phyloP scores from a whole-genome alignment of 2,113 vertebrate genomes.

The Marmota flaviventris region DNA sequence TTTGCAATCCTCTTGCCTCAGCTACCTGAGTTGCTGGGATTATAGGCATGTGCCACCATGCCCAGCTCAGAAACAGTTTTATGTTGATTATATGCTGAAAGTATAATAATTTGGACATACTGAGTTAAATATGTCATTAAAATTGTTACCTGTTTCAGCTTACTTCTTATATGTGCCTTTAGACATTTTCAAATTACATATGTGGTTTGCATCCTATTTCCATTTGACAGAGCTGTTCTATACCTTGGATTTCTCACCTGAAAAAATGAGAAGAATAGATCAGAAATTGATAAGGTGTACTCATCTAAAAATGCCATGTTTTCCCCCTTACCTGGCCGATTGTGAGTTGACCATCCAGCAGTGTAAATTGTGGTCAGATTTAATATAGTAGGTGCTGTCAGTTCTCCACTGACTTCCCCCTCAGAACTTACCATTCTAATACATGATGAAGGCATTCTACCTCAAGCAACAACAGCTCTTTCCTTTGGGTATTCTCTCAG shows the following conservation, averaged over 20 bases:
- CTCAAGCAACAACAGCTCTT: neutral
- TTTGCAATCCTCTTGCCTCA: too few relatives aligned
- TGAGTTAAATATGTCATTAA: conserved; percentile 34
- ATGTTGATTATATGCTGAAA: conserved; percentile 43
- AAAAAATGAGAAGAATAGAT: neutral
- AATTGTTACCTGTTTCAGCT: conserved; percentile 39
- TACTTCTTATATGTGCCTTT: neutral
- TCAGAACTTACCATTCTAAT: neutral
- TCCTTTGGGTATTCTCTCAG: neutral
- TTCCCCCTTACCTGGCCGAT: neutral
- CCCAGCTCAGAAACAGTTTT: neutral
- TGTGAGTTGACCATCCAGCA: neutral
- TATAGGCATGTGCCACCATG: too few relatives aligned
- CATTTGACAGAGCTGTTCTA: conserved; percentile 8
- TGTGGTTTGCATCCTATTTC: conserved; percentile 43
- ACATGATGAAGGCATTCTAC: neutral
- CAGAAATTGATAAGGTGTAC: neutral
- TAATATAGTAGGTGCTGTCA: neutral
- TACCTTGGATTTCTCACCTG: conserved; percentile 42
- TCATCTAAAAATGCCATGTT: neutral
- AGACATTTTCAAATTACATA: conserved; percentile 5
- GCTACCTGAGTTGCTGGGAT: too few relatives aligned
- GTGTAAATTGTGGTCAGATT: neutral
- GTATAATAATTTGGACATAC: conserved; percentile 34
- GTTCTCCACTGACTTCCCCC: neutral